Conservation (phyloP, 1,140 invertebrate genomes). For the Diprion similis region DNA sequence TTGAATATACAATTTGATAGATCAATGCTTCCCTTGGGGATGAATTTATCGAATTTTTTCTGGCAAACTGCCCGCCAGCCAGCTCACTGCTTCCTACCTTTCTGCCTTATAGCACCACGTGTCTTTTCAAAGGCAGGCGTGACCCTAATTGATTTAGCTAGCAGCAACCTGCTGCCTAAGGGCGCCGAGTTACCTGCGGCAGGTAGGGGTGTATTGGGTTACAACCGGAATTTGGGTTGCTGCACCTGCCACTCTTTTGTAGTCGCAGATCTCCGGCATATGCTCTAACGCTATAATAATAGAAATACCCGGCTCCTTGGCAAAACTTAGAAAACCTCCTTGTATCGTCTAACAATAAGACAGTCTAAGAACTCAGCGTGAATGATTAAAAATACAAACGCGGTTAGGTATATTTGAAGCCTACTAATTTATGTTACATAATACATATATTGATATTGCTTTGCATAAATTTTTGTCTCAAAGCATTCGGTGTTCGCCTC, state of each 20-base stretch:
- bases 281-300: too few relatives aligned
- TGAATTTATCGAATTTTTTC: neutral
- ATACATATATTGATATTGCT: too few relatives aligned
- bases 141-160: constrained; percentile 3
- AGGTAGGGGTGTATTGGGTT: neutral
- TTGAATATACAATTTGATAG: neutral
- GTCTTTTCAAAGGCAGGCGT: constrained; percentile 1
- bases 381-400: too few relatives aligned
- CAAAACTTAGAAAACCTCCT: too few relatives aligned
- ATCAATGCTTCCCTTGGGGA: neutral
- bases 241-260: constrained; percentile 4
- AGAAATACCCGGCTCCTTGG: too few relatives aligned
- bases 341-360: too few relatives aligned
- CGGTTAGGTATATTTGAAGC: too few relatives aligned
- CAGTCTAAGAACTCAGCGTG: too few relatives aligned
- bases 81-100: neutral
- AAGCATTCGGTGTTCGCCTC: too few relatives aligned
- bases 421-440: too few relatives aligned
- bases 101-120: neutral
- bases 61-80: neutral
- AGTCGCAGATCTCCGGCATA: neutral
- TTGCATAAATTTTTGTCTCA: too few relatives aligned
- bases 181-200: constrained; percentile 3
- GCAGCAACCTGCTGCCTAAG: neutral
- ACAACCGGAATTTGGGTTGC: neutral